Evolutionary conservation across 1,140 invertebrate genomes (phyloP).

Genomic region (Pseudomyrmex gracilis): DNA sequence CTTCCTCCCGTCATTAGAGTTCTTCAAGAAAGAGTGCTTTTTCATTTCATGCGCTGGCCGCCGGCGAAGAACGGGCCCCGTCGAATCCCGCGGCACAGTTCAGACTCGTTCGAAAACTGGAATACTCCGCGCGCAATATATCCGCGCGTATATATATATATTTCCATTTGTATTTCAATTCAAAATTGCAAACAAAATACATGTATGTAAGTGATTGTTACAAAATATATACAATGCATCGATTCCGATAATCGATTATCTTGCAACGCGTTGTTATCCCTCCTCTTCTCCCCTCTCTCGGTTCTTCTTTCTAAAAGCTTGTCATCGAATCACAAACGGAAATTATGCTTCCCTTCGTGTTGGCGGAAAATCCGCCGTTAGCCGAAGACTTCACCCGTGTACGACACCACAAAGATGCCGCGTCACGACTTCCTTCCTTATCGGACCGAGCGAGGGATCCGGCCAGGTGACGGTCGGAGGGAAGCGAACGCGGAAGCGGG

Average conservation of each 20-base stretch:
- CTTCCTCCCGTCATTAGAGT: conserved; percentile 61
- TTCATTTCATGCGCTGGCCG: conserved; percentile 47
- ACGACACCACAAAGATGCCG: conserved; percentile 55
- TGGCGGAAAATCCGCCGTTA: conserved; percentile 45
- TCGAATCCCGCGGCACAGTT: conserved; percentile 11
- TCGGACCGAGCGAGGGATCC: conserved; percentile 40
- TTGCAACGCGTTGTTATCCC: background rate
- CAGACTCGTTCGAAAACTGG: conserved; percentile 2
- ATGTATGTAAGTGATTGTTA: background rate
- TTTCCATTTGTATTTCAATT: background rate
- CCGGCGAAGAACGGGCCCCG: conserved; percentile 33
- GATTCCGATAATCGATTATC: background rate
- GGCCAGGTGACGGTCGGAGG: conserved; percentile 60
- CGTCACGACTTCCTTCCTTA: conserved; percentile 67
- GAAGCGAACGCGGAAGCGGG: conserved; percentile 38
- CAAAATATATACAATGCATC: too few species aligned
- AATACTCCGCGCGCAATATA: background rate
- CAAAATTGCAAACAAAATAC: background rate
- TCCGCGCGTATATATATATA: background rate
- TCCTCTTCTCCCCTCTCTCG: background rate
- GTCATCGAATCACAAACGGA: conserved; percentile 34
- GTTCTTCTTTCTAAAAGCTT: conserved; percentile 1
- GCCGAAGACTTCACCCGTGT: conserved; percentile 33
- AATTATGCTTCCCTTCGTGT: conserved; percentile 6
- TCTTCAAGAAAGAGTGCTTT: conserved; percentile 60